A percentile compares a stretch with the other conserved stretches of the same genome.
Conservation (phyloP, 2,113 vertebrate genomes). For the Siniperca knerii region DNA sequence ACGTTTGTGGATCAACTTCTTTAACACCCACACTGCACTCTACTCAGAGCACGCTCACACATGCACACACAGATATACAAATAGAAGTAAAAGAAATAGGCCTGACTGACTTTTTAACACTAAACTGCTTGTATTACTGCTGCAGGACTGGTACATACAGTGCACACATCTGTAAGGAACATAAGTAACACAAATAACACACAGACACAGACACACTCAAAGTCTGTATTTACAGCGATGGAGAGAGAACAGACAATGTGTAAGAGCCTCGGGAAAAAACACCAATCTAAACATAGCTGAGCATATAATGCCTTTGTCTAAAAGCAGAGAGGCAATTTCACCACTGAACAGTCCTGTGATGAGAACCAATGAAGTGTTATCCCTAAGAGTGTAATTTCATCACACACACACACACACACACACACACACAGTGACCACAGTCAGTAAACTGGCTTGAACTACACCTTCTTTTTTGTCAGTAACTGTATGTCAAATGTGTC, state of each 20-base stretch:
- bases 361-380: slow-evolving; percentile 52
- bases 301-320: slow-evolving; percentile 60
- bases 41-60: background rate
- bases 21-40: slow-evolving; percentile 20
- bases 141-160: slow-evolving; percentile 1
- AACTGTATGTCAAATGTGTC: slow-evolving; percentile 51
- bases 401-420: slow-evolving; percentile 27
- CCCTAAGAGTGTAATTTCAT: slow-evolving; percentile 54
- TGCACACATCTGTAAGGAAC: background rate
- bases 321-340: slow-evolving; percentile 58
- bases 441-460: slow-evolving; percentile 63
- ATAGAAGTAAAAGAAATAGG: background rate
- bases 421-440: slow-evolving; percentile 24
- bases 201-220: slow-evolving; percentile 15
- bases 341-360: slow-evolving; percentile 49
- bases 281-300: slow-evolving; percentile 66
- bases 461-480: slow-evolving; percentile 42
- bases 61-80: background rate
- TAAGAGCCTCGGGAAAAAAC: slow-evolving; percentile 43
- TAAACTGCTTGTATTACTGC: slow-evolving; percentile 7
- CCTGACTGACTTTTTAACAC: background rate
- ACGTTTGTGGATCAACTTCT: slow-evolving; percentile 5
- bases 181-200: slow-evolving; percentile 17
- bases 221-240: slow-evolving; percentile 52
- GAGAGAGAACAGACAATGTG: slow-evolving; percentile 34